Conservation (phyloP, 2,888 invertebrate genomes). For the Salticus scenicus region DNA sequence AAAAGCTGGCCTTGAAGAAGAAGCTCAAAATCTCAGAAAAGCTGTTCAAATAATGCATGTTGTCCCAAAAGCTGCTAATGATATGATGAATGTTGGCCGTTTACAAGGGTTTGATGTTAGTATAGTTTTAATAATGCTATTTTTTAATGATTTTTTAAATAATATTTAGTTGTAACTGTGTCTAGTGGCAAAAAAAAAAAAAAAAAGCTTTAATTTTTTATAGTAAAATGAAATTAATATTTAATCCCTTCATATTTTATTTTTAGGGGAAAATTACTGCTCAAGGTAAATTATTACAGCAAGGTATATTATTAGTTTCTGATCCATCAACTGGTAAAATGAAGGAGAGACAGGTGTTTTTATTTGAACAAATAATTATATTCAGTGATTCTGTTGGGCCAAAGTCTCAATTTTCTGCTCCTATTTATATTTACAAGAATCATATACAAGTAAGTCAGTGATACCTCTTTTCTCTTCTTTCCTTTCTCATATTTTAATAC, state of each 20-base stretch:
- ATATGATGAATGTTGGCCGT: slow-evolving; percentile 99
- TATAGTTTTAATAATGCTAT: slow-evolving; percentile 68
- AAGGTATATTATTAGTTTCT: slow-evolving; percentile 84
- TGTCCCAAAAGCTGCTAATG: slow-evolving; percentile 97
- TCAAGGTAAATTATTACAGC: slow-evolving; percentile 94
- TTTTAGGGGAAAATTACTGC: slow-evolving; percentile 94
- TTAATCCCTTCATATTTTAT: background rate
- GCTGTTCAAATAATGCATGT: slow-evolving; percentile 90
- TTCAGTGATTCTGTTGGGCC: slow-evolving; percentile 85
- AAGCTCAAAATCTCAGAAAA: slow-evolving; percentile 86
- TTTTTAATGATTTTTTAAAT: no score
- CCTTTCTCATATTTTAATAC: no score
- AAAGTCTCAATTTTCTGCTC: slow-evolving; percentile 85
- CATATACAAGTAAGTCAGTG: slow-evolving; percentile 87
- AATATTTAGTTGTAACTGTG: no score
- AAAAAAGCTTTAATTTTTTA: no score
- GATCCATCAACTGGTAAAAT: slow-evolving; percentile 76
- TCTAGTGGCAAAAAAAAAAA: no score
- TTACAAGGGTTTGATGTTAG: slow-evolving; percentile 95
- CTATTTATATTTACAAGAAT: slow-evolving; percentile 94
- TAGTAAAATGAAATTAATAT: no score
- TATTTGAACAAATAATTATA: slow-evolving; percentile 98
- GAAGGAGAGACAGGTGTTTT: slow-evolving; percentile 94
- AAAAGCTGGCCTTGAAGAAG: slow-evolving; percentile 84
- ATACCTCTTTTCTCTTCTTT: no score